Conservation (phyloP, 92 coral and sea anemone species). For the Zoanthus sansibaricus region DNA sequence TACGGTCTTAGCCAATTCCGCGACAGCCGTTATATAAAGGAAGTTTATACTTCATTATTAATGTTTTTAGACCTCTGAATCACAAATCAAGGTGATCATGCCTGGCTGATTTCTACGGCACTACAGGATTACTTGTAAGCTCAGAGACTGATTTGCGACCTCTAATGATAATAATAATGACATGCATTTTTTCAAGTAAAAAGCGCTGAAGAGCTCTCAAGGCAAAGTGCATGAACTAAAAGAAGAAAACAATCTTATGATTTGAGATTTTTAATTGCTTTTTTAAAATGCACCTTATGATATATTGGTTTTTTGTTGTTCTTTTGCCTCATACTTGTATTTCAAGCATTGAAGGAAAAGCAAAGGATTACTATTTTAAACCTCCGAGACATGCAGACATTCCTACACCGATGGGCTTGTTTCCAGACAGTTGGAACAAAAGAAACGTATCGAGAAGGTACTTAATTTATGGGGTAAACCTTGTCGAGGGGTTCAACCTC, state of each 20-base stretch:
- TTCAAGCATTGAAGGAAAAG: not conserved
- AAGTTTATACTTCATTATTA: not conserved
- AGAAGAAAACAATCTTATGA: not conserved
- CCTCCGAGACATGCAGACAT: not conserved
- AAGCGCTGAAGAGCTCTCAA: not conserved
- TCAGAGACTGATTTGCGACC: not conserved
- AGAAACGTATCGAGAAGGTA: slow-evolving; percentile 24
- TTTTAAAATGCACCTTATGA: not conserved
- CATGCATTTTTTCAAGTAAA: not conserved
- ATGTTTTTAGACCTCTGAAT: not conserved
- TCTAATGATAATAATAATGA: not conserved
- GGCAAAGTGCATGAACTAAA: not conserved
- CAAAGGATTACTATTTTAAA: not conserved
- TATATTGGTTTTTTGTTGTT: slow-evolving; percentile 18
- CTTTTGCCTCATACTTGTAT: slow-evolving; percentile 14
- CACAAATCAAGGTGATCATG: slow-evolving; percentile 2
- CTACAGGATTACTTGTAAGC: not conserved
- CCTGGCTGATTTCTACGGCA: slow-evolving; percentile 5
- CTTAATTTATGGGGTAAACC: slow-evolving; percentile 59
- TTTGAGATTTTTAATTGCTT: not conserved
- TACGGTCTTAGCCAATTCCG: not conserved
- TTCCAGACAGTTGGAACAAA: slow-evolving; percentile 20
- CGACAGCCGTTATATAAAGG: not conserved
- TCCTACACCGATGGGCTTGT: not conserved
- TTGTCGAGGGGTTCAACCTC: slow-evolving; percentile 65